Percentiles rank a stretch among this genome's conserved stretches.
These are phyloP conservation scores for Chelonus insularis DNA, from an alignment of 1,140 invertebrate species.

Conservation along the genomic window DNA sequence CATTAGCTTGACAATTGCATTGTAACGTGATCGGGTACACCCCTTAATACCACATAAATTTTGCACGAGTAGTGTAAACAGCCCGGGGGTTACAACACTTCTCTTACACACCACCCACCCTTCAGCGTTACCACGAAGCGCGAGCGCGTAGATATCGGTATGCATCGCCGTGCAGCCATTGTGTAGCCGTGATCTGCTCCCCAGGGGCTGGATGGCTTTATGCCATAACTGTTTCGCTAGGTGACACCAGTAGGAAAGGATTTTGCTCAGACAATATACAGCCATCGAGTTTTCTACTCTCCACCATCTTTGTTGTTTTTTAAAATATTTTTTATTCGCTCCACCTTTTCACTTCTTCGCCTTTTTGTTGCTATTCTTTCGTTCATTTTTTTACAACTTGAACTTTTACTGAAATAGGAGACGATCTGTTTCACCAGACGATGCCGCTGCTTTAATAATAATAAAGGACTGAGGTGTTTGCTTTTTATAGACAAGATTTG, in stretches of 20 bases:
- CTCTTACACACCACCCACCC: conserved; percentile 1
- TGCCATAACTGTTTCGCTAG: conserved; percentile 2
- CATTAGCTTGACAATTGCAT: background rate
- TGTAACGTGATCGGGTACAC: conserved; percentile 16
- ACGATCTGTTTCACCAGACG: background rate
- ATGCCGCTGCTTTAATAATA: conserved; percentile 5
- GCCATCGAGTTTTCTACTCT: background rate
- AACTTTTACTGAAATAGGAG: background rate
- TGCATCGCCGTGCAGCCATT: conserved; percentile 14
- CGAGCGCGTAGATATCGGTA: conserved; percentile 9
- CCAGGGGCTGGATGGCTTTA: background rate
- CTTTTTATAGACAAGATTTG: conserved; percentile 11
- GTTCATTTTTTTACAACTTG: background rate
- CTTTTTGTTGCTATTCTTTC: background rate
- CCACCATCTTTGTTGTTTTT: background rate
- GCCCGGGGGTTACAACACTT: conserved; percentile 15
- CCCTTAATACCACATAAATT: conserved; percentile 20
- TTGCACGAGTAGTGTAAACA: conserved; percentile 14
- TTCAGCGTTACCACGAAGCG: background rate
- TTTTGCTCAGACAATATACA: conserved; percentile 11
- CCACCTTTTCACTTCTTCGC: background rate
- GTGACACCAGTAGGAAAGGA: conserved; percentile 18
- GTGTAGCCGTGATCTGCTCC: conserved; percentile 10
- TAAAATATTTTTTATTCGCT: background rate
- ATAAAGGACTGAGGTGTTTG: conserved; percentile 5